Conservation (phyloP, 30 jellyfish, hydroid and myxozoan species). For the Sanderia malayensis region DNA sequence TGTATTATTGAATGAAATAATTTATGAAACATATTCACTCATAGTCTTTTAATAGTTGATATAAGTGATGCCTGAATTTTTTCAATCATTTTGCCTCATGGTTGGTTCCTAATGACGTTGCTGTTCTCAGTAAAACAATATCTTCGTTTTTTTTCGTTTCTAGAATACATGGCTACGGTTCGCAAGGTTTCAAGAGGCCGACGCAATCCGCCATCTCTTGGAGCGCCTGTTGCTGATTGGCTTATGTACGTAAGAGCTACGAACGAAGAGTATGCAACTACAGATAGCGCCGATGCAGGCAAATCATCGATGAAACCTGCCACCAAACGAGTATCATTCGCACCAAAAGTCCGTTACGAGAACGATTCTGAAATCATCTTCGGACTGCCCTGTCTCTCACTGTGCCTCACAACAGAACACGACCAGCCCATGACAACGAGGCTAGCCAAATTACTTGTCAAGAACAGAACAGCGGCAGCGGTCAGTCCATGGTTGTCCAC, state of each 20-base stretch:
- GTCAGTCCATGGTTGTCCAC: slow-evolving; percentile 71
- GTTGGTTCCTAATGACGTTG: too few relatives aligned
- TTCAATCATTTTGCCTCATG: too few relatives aligned
- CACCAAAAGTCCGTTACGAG: slow-evolving; percentile 94
- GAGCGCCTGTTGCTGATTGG: slow-evolving; percentile 98
- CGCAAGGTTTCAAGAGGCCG: slow-evolving; percentile 96
- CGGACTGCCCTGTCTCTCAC: slow-evolving; percentile 79
- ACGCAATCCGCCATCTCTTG: slow-evolving; percentile 96
- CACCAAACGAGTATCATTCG: slow-evolving; percentile 89
- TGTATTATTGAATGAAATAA: too few relatives aligned
- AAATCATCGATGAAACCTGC: slow-evolving; percentile 50
- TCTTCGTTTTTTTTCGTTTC: too few relatives aligned
- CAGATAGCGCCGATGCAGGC: slow-evolving; percentile 36
- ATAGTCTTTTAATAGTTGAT: too few relatives aligned
- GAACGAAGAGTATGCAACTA: slow-evolving; percentile 55
- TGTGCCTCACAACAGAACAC: slow-evolving; percentile 83
- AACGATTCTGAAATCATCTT: slow-evolving; percentile 92
- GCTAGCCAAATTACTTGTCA: slow-evolving; percentile 36
- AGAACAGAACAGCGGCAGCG: slow-evolving; percentile 34
- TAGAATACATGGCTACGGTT: slow-evolving; percentile 95
- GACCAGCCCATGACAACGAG: slow-evolving; percentile 94
- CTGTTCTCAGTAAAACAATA: too few relatives aligned
- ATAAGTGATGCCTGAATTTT: too few relatives aligned
- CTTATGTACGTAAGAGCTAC: slow-evolving; percentile 77
- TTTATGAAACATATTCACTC: too few relatives aligned